Conservation (phyloP, 2,888 invertebrate species). For the Lutraria lutraria region DNA sequence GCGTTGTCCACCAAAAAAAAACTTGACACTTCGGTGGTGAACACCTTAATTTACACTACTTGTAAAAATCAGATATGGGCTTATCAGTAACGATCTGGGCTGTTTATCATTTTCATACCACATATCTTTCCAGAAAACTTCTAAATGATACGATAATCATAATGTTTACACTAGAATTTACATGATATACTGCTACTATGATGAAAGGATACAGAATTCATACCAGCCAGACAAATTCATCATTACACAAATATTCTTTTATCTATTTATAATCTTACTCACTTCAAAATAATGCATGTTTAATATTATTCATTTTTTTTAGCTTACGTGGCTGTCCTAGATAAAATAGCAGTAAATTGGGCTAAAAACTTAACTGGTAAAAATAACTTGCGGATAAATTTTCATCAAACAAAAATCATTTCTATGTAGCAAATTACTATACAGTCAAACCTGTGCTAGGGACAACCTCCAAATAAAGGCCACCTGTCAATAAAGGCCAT, state of each 20-base stretch:
- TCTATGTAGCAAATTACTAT: too few species aligned
- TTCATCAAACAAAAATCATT: too few species aligned
- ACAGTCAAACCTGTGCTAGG: too few species aligned
- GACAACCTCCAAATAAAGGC: too few species aligned
- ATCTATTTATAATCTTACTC: not conserved
- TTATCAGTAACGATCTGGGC: not conserved
- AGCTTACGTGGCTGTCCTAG: not conserved
- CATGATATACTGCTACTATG: not conserved
- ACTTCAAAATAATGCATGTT: not conserved
- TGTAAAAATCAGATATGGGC: not conserved
- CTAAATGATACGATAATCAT: constrained; percentile 13
- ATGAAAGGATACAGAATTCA: not conserved
- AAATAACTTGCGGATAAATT: too few species aligned
- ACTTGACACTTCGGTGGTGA: not conserved
- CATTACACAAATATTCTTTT: not conserved
- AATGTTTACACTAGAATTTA: not conserved
- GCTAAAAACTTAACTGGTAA: not conserved
- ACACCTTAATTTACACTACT: not conserved
- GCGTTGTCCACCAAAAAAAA: too few species aligned
- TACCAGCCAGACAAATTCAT: not conserved
- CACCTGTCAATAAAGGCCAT: too few species aligned
- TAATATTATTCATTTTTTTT: constrained; percentile 10
- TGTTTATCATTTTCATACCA: not conserved
- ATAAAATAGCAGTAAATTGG: not conserved
- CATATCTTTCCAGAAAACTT: not conserved